These are phyloP conservation scores for Hepsetus odoe DNA, from an alignment of 2,113 vertebrate species.

Conservation along the genomic window DNA sequence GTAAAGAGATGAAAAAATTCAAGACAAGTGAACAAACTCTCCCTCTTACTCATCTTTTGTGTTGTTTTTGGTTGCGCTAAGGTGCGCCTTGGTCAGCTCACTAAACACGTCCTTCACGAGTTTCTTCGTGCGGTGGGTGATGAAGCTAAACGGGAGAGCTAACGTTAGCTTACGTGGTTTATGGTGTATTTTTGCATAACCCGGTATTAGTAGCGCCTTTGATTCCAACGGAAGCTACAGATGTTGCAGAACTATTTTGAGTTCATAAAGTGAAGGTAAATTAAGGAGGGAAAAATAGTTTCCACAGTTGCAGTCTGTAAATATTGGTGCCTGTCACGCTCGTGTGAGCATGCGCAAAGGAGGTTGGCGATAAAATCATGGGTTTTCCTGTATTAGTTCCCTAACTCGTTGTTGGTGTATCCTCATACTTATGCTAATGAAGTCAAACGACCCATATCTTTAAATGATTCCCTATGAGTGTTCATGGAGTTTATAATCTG, in stretches of 20 bases:
- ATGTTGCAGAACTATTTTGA: not conserved
- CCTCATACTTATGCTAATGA: no score
- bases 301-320: slow-evolving; percentile 20
- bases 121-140: not conserved
- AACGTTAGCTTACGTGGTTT: not conserved
- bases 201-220: no score
- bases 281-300: slow-evolving; percentile 8
- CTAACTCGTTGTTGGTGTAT: slow-evolving; percentile 28
- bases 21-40: not conserved
- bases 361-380: not conserved
- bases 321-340: slow-evolving; percentile 19
- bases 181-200: not conserved
- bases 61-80: not conserved
- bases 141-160: not conserved
- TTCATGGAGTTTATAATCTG: no score
- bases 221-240: not conserved
- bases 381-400: slow-evolving; percentile 23
- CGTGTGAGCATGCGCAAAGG: slow-evolving; percentile 38
- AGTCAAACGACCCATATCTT: no score
- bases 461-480: no score
- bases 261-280: not conserved
- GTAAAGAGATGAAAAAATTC: slow-evolving; percentile 41
- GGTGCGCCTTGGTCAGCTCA: not conserved
- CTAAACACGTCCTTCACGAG: not conserved
- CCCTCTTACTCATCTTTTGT: no score